phyloP scores from a whole-genome alignment of 1,140 invertebrate species.

The Campoletis sonorensis region DNA sequence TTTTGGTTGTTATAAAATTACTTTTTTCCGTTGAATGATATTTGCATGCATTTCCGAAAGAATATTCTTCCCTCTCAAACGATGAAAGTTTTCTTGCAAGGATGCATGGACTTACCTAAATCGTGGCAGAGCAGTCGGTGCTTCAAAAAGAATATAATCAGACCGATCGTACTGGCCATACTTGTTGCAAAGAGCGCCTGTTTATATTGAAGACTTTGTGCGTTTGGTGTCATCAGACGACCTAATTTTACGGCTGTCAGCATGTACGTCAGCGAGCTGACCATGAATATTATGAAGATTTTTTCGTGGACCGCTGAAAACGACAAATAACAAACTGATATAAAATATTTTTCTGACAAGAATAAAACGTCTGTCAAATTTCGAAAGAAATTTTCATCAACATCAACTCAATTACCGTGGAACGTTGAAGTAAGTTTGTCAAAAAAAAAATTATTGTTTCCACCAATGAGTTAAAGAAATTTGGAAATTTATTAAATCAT shows the following conservation, averaged over 20 bases:
- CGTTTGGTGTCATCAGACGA: constrained; percentile 74
- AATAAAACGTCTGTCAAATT: background rate
- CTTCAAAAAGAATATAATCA: constrained; percentile 91
- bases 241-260: constrained; percentile 80
- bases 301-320: constrained; percentile 93
- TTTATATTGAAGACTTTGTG: constrained; percentile 82
- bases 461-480: no score
- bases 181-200: constrained; percentile 86
- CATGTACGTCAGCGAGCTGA: constrained; percentile 91
- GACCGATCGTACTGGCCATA: constrained; percentile 86
- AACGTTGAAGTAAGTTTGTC: no score
- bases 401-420: no score
- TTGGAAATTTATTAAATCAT: no score
- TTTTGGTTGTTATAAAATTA: no score
- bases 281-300: constrained; percentile 95
- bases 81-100: no score
- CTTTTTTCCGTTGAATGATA: no score
- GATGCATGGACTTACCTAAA: constrained; percentile 85
- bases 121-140: constrained; percentile 92
- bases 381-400: no score
- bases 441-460: no score
- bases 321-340: background rate
- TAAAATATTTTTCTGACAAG: background rate
- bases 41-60: no score
- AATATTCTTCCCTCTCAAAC: no score